Evolutionary conservation across 2,797 vertebrate genomes (phyloP).

Genomic region (Malacoctenus gilli): DNA sequence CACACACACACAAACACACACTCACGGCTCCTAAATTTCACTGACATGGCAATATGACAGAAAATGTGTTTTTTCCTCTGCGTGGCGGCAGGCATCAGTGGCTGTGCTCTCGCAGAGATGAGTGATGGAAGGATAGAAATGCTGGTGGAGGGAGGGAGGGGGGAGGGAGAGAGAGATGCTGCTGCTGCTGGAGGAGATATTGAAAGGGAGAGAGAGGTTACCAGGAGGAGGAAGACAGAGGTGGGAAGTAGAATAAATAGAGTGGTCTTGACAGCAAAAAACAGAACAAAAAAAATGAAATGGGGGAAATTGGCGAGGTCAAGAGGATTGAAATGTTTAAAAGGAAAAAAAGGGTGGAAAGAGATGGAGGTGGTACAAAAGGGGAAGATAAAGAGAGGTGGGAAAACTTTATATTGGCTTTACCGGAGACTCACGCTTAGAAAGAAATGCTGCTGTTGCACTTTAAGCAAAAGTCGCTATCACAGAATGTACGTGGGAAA

Average conservation of each 20-base stretch:
- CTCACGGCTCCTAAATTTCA: constrained; percentile 76
- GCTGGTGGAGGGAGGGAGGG: constrained; percentile 44
- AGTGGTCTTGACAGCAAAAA: constrained; percentile 12
- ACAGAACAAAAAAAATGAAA: neutral
- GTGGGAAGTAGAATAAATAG: constrained; percentile 24
- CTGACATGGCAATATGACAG: constrained; percentile 79
- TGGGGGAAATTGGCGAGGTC: constrained; percentile 36
- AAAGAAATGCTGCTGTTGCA: constrained; percentile 23
- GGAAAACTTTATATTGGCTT: constrained; percentile 3
- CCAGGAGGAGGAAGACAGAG: constrained; percentile 7
- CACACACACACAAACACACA: constrained; percentile 27
- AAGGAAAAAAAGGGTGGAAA: constrained; percentile 13
- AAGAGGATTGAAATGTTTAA: constrained; percentile 33
- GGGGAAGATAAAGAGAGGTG: constrained; percentile 6
- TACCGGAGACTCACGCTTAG: constrained; percentile 13
- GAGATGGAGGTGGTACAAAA: constrained; percentile 23
- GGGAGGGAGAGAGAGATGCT: constrained; percentile 27
- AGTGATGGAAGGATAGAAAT: constrained; percentile 63
- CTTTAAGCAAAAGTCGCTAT: constrained; percentile 1
- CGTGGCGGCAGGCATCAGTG: constrained; percentile 62
- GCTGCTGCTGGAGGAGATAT: constrained; percentile 28
- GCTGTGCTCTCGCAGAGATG: constrained; percentile 53
- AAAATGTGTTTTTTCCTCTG: constrained; percentile 68
- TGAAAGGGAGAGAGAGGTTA: constrained; percentile 19
- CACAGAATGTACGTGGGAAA: neutral